Base-by-base conservation (phyloP, 2,888 invertebrate species). In the Spialia ferax region DNA sequence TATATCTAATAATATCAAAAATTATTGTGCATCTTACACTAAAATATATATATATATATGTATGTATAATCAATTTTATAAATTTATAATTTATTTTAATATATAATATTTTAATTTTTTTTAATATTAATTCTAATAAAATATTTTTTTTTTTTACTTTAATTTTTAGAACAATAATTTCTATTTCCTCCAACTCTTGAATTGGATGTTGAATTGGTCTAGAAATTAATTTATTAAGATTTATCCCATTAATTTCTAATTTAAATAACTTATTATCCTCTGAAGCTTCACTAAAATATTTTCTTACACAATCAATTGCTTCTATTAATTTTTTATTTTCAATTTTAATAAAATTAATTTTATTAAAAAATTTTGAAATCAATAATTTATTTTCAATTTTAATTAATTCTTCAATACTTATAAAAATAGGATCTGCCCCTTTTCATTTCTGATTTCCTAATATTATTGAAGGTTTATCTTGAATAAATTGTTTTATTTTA, bases 221-320 rank as follows among this genome's bases (percentile, higher is more conserved):
- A 92, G 95, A 95, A 94, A 94, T 95, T 87, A 95, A 95, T 88
- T 76, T 95, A 75, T 81, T 95, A 77, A 92, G 94, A 77, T 94
- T 95, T 92, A 95, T 95, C 57, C 95, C 95, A 70, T 74, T 95
- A 80, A 94, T 95, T 84, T 91, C 88, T 72, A 87, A 86, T 50
- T 83, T 83, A 35, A 91, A 89, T 81, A 95, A 94, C 81, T 78
- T 94, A 75, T 71, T 91, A 76, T 81, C 91, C 0, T 86, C 93
- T 0, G 95, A 95, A 94, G 86, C 95, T n/a, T 88, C 94, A 0
- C 80, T 95, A 87, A 95, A 95, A 90, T 95, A 95, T 82, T 95
- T 95, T 85, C 73, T 95, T 78, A 89, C 86, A 0, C 95, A 95
- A 94, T 88, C 95, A 23, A 86, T 95, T 85, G 94, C 95, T 0